Percentiles rank a stretch among this genome's conserved stretches.
phyloP scores from a whole-genome alignment of 2,888 invertebrate species.

The Troglohyphantes excavatus region DNA sequence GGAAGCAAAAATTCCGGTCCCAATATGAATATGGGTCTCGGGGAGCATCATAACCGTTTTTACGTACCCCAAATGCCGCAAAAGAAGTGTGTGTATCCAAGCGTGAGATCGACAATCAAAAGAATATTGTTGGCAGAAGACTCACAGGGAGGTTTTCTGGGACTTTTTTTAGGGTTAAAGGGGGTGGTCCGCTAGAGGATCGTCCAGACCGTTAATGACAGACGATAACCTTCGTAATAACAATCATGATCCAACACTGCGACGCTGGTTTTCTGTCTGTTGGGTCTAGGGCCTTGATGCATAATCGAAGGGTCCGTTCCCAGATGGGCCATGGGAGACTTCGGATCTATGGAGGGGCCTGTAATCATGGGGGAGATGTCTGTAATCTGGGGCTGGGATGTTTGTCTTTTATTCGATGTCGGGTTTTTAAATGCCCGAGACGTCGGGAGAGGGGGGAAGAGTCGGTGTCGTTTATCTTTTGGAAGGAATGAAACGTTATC shows the following conservation, averaged over 20 bases:
- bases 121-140: not conserved
- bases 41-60: not conserved
- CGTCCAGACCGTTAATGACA: not conserved
- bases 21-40: slow-evolving; percentile 1
- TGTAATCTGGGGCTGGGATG: not conserved
- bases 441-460: too few relatives aligned
- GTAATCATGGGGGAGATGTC: not conserved
- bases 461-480: not conserved
- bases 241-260: not conserved
- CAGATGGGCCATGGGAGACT: not conserved
- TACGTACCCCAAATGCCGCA: not conserved
- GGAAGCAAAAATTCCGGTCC: not conserved
- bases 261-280: not conserved
- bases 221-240: not conserved
- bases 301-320: not conserved
- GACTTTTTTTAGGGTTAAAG: not conserved
- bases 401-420: not conserved
- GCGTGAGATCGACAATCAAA: not conserved
- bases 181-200: not conserved
- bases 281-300: not conserved
- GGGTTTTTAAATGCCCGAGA: not conserved
- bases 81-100: not conserved
- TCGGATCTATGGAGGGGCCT: not conserved
- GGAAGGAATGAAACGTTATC: not conserved
- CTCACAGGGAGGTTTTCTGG: not conserved